Percentiles rank a stretch among this genome's conserved stretches.
Evolutionary conservation across 1,140 invertebrate species (phyloP).

Genomic region (Tetramorium alpestre): DNA sequence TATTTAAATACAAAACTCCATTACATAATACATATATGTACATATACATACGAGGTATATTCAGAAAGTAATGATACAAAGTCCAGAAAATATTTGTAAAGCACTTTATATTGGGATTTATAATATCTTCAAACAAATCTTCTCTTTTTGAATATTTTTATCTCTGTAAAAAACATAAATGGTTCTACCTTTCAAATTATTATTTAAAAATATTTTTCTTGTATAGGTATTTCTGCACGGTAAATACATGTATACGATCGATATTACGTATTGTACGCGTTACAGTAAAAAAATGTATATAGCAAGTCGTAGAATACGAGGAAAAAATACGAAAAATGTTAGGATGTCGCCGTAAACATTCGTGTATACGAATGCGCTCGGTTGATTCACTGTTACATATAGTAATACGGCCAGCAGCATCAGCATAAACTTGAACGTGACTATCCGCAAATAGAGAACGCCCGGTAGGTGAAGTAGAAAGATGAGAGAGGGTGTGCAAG

Average conservation of each 20-base stretch:
- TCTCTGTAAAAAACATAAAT: too few species aligned
- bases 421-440: slow-evolving; percentile 60
- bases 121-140: too few species aligned
- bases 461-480: not conserved
- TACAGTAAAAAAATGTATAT: not conserved
- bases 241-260: not conserved
- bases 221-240: too few species aligned
- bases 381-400: slow-evolving; percentile 48
- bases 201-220: too few species aligned
- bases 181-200: too few species aligned
- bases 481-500: not conserved
- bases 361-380: slow-evolving; percentile 49
- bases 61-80: too few species aligned
- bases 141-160: too few species aligned
- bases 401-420: slow-evolving; percentile 30
- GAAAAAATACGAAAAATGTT: not conserved
- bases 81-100: too few species aligned
- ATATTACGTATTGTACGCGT: not conserved
- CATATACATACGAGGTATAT: too few species aligned
- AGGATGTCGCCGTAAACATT: slow-evolving; percentile 49
- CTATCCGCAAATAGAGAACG: slow-evolving; percentile 52
- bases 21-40: too few species aligned
- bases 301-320: not conserved
- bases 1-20: too few species aligned
- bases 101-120: too few species aligned